A percentile compares a stretch with the other conserved stretches of the same genome.
Evolutionary conservation across 2,113 vertebrate species (phyloP).

Genomic region (Stigmatopora nigra): DNA sequence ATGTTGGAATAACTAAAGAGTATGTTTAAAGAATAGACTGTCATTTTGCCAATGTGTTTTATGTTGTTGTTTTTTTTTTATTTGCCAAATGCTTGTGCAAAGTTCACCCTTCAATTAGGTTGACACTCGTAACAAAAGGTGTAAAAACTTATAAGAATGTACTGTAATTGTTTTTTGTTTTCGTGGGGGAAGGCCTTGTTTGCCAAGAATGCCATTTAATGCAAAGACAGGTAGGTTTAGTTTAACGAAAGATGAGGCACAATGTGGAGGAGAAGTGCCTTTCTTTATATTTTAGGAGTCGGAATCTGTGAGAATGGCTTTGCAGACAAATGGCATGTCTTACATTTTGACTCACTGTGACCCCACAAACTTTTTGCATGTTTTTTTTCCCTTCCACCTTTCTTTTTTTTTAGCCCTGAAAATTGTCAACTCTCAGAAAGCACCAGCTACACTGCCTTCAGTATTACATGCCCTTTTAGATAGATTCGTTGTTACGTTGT

Average conservation of each 20-base stretch:
- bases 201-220: conserved; percentile 29
- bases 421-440: conserved; percentile 72
- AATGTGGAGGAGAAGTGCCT: conserved; percentile 56
- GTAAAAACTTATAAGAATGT: conserved; percentile 60
- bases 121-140: conserved; percentile 28
- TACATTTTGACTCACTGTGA: conserved; percentile 42
- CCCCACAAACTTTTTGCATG: conserved; percentile 20
- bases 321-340: conserved; percentile 40
- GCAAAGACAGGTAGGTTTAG: conserved; percentile 28
- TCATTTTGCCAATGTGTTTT: conserved; percentile 13
- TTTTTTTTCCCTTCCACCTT: background rate
- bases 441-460: conserved; percentile 79
- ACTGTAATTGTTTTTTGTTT: conserved; percentile 43
- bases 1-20: conserved; percentile 64
- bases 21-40: conserved; percentile 51
- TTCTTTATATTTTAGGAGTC: conserved; percentile 46
- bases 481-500: conserved; percentile 61
- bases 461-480: conserved; percentile 65
- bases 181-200: conserved; percentile 25
- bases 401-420: conserved; percentile 13
- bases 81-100: background rate
- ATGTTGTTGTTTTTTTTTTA: background rate
- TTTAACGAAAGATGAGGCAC: conserved; percentile 34
- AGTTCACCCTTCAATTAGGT: background rate
- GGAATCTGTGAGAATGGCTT: conserved; percentile 38